Evolutionary conservation across 2,888 invertebrate species (phyloP).

Genomic region (Serripes groenlandicus): DNA sequence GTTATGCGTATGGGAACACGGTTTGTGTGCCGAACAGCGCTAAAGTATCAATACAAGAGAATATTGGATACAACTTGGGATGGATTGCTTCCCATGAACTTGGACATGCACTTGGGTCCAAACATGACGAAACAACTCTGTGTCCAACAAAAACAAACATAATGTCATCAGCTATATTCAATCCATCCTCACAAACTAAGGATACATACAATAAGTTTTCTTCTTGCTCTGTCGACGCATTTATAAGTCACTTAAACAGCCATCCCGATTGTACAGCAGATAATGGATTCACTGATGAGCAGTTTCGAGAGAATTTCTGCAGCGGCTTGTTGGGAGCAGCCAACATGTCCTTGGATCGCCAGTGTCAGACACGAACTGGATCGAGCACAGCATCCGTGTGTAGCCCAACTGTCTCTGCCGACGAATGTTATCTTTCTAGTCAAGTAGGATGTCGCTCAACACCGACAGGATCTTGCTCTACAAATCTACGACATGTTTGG

Average conservation of each 20-base stretch:
- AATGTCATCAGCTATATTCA: constrained; percentile 6
- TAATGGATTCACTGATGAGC: constrained; percentile 25
- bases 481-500: constrained; percentile 10
- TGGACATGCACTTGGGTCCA: constrained; percentile 13
- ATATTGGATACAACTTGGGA: constrained; percentile 10
- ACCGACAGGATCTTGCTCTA: not conserved
- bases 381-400: constrained; percentile 1
- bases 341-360: constrained; percentile 2
- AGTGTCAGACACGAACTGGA: constrained; percentile 20
- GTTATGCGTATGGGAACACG: not conserved
- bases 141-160: constrained; percentile 11
- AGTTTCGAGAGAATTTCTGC: constrained; percentile 18
- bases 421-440: not conserved
- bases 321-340: constrained; percentile 6
- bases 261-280: constrained; percentile 25
- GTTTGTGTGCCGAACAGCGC: not conserved
- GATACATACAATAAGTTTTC: constrained; percentile 20
- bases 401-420: not conserved
- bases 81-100: constrained; percentile 8
- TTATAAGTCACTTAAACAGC: not conserved
- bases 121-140: not conserved
- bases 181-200: not conserved
- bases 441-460: not conserved
- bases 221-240: not conserved
- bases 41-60: constrained; percentile 2